Percentiles rank a stretch among this genome's conserved stretches.
Conservation (phyloP, 2,797 vertebrate species). For the Bradypodion pumilum region DNA sequence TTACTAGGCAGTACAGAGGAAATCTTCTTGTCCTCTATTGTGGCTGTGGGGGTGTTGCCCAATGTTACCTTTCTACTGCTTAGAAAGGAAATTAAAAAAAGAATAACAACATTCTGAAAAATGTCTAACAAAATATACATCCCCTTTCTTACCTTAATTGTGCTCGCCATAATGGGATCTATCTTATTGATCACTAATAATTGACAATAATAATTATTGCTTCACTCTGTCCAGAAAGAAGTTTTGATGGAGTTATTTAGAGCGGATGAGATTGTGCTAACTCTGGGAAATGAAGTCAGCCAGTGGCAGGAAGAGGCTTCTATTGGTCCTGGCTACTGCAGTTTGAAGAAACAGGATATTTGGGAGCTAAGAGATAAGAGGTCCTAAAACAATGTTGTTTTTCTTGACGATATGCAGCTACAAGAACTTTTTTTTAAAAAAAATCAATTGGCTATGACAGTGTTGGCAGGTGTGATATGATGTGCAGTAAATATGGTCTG, state of each 20-base stretch:
- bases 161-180: slow-evolving; percentile 87
- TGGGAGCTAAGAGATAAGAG: slow-evolving; percentile 91
- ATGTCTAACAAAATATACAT: slow-evolving; percentile 55
- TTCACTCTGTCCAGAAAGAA: slow-evolving; percentile 84
- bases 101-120: slow-evolving; percentile 57
- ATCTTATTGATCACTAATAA: slow-evolving; percentile 84
- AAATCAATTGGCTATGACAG: slow-evolving; percentile 71
- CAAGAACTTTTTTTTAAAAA: slow-evolving; percentile 66
- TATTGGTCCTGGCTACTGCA: slow-evolving; percentile 88
- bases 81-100: slow-evolving; percentile 75
- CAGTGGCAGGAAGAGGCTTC: slow-evolving; percentile 92
- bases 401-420: slow-evolving; percentile 86
- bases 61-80: slow-evolving; percentile 81
- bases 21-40: slow-evolving; percentile 88
- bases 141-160: slow-evolving; percentile 88
- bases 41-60: slow-evolving; percentile 87
- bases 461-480: slow-evolving; percentile 79
- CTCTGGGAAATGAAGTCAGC: slow-evolving; percentile 93
- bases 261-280: slow-evolving; percentile 96
- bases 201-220: slow-evolving; percentile 84
- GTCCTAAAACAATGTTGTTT: slow-evolving; percentile 93
- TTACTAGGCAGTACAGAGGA: slow-evolving; percentile 88
- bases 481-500: slow-evolving; percentile 69
- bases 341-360: slow-evolving; percentile 95
- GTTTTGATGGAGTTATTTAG: slow-evolving; percentile 87